Percentiles rank a stretch among this genome's conserved stretches.
phyloP scores from a whole-genome alignment of 2,797 vertebrate genomes.

The Lutjanus argentimaculatus region DNA sequence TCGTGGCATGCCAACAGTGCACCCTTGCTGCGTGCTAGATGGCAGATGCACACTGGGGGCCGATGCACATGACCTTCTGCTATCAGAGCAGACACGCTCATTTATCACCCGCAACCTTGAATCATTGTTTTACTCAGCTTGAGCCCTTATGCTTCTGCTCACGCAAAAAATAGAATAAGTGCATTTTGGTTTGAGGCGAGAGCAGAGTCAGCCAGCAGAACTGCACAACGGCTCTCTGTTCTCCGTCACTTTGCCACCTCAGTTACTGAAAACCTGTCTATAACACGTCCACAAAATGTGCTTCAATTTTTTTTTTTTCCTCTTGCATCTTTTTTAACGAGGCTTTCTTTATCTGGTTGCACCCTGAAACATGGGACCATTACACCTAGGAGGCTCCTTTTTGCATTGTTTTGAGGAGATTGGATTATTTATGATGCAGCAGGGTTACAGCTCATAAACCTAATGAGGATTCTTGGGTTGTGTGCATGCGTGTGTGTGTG shows the following conservation, averaged over 20 bases:
- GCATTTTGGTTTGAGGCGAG: constrained; percentile 70
- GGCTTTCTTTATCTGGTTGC: constrained; percentile 50
- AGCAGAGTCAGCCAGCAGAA: constrained; percentile 48
- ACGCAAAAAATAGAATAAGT: constrained; percentile 70
- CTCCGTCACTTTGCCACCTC: constrained; percentile 43
- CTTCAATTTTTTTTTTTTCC: constrained; percentile 33
- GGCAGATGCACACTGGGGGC: constrained; percentile 81
- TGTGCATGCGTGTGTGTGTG: constrained; percentile 26
- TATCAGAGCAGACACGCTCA: constrained; percentile 82
- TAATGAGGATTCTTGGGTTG: constrained; percentile 66
- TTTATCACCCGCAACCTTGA: constrained; percentile 86
- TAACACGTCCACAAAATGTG: constrained; percentile 39
- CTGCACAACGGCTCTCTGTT: constrained; percentile 4
- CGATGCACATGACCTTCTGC: constrained; percentile 82
- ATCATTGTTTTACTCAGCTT: constrained; percentile 84
- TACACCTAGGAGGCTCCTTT: constrained; percentile 53
- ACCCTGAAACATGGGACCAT: constrained; percentile 50
- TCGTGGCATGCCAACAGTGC: constrained; percentile 65
- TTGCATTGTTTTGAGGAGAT: constrained; percentile 70
- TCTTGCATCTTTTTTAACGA: constrained; percentile 29
- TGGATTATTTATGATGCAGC: constrained; percentile 78
- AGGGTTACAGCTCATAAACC: constrained; percentile 76
- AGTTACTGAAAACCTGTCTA: constrained; percentile 48
- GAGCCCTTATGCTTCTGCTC: constrained; percentile 75
- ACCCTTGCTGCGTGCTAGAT: constrained; percentile 82